phyloP scores from a whole-genome alignment of 2,797 vertebrate species.

The Clarias pachynema region DNA sequence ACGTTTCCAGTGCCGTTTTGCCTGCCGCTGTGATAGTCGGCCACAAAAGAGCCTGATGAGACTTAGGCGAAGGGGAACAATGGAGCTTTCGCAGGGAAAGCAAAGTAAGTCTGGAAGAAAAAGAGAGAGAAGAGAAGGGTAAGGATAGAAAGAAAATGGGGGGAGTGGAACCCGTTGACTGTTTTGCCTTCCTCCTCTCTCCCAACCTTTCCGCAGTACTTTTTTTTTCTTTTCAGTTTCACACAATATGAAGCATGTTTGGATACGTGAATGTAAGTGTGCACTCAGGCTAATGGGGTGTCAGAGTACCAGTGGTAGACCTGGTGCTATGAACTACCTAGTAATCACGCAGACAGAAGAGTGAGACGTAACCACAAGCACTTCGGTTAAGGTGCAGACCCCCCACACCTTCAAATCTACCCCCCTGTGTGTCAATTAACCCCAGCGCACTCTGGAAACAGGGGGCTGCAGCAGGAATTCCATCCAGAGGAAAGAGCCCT shows the following conservation, averaged over 20 bases:
- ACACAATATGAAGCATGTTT: conserved; percentile 59
- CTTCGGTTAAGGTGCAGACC: conserved; percentile 75
- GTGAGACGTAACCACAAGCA: conserved; percentile 43
- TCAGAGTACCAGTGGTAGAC: conserved; percentile 58
- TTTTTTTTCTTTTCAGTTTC: conserved; percentile 57
- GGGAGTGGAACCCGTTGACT: conserved; percentile 69
- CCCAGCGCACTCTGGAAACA: conserved; percentile 66
- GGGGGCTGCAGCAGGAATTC: conserved; percentile 64
- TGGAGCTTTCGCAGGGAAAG: conserved; percentile 99
- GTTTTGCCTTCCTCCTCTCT: conserved; percentile 65
- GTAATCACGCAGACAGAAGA: conserved; percentile 67
- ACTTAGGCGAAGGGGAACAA: conserved; percentile 99
- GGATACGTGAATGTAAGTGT: conserved; percentile 46
- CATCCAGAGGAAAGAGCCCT: conserved; percentile 64
- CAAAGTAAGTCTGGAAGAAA: conserved; percentile 97
- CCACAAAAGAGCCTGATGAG: conserved; percentile 99
- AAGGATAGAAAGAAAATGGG: conserved; percentile 55
- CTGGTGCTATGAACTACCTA: conserved; percentile 70
- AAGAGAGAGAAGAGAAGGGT: conserved; percentile 63
- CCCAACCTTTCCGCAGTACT: conserved; percentile 61
- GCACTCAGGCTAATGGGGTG: conserved; percentile 63
- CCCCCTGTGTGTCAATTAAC: conserved; percentile 78
- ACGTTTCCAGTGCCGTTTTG: conserved; percentile 99
- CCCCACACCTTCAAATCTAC: conserved; percentile 74
- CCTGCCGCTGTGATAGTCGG: conserved; percentile 99